These are phyloP conservation scores for Rhogogaster chlorosoma DNA, from an alignment of 2,888 invertebrate species.

Conservation along the genomic window DNA sequence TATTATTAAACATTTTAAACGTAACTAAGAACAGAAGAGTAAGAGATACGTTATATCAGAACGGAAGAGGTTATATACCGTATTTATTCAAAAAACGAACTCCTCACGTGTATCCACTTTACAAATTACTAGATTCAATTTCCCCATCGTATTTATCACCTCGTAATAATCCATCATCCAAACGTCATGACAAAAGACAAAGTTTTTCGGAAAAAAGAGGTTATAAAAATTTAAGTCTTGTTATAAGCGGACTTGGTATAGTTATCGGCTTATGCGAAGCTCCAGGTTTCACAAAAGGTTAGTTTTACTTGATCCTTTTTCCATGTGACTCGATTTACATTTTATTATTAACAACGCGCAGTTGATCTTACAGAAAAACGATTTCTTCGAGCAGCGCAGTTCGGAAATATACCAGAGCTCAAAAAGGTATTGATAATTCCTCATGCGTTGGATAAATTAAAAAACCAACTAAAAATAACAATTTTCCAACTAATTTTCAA, in stretches of 20 bases:
- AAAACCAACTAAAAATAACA: not conserved
- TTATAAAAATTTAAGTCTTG: conserved; percentile 56
- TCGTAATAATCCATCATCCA: not conserved
- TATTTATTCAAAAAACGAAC: conserved; percentile 43
- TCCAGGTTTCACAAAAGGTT: conserved; percentile 63
- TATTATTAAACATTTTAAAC: conserved; percentile 53
- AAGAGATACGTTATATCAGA: conserved; percentile 47
- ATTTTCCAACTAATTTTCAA: not conserved
- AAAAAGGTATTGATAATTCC: conserved; percentile 73
- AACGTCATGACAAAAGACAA: conserved; percentile 42
- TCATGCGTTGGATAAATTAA: not conserved
- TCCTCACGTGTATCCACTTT: conserved; percentile 55
- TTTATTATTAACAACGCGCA: conserved; percentile 35
- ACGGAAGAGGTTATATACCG: conserved; percentile 66
- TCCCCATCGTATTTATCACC: not conserved
- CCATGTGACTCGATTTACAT: not conserved
- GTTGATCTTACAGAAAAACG: conserved; percentile 74
- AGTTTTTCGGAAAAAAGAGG: conserved; percentile 38
- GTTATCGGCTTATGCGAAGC: conserved; percentile 63
- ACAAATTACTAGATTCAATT: conserved; percentile 54
- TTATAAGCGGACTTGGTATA: conserved; percentile 64
- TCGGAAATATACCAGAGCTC: conserved; percentile 79
- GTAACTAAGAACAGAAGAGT: conserved; percentile 41
- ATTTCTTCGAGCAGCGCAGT: conserved; percentile 79
- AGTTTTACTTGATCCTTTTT: conserved; percentile 33